Evolutionary conservation across 2,888 invertebrate species (phyloP).

Genomic region (Trichogramma dendrolimi): DNA sequence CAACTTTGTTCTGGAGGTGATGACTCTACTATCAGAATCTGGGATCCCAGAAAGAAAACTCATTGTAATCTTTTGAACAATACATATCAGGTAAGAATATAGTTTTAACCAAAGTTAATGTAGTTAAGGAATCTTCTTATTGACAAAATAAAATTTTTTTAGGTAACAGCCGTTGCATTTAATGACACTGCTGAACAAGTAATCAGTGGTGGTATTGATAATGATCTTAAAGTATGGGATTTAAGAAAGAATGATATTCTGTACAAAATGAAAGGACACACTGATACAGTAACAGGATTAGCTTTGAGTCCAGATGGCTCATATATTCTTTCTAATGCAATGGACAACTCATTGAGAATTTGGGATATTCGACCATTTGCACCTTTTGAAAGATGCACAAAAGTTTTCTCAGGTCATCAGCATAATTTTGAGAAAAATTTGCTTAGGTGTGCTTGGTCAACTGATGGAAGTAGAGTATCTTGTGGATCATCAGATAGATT

Average conservation of each 20-base stretch:
- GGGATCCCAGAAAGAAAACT: conserved; percentile 88
- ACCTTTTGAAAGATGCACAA: conserved; percentile 87
- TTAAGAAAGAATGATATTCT: conserved; percentile 80
- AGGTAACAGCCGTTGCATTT: conserved; percentile 82
- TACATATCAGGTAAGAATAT: conserved; percentile 60
- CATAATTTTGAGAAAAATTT: conserved; percentile 98
- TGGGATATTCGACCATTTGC: conserved; percentile 98
- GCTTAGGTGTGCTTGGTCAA: conserved; percentile 87
- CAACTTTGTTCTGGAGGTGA: conserved; percentile 91
- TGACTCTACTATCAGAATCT: conserved; percentile 86
- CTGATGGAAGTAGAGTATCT: conserved; percentile 85
- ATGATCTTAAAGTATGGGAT: conserved; percentile 98
- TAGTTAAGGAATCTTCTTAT: conserved; percentile 1
- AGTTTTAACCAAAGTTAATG: not conserved
- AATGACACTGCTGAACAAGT: conserved; percentile 95
- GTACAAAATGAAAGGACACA: conserved; percentile 86
- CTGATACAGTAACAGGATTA: conserved; percentile 91
- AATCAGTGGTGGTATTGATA: conserved; percentile 93
- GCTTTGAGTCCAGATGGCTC: conserved; percentile 80
- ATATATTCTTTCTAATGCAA: conserved; percentile 89
- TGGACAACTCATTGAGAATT: conserved; percentile 92
- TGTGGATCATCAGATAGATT: conserved; percentile 94
- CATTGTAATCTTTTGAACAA: conserved; percentile 70
- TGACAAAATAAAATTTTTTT: conserved; percentile 12
- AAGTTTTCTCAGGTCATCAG: conserved; percentile 87